Conservation (phyloP, 2,888 invertebrate genomes). For the Tetragonula carbonaria region DNA sequence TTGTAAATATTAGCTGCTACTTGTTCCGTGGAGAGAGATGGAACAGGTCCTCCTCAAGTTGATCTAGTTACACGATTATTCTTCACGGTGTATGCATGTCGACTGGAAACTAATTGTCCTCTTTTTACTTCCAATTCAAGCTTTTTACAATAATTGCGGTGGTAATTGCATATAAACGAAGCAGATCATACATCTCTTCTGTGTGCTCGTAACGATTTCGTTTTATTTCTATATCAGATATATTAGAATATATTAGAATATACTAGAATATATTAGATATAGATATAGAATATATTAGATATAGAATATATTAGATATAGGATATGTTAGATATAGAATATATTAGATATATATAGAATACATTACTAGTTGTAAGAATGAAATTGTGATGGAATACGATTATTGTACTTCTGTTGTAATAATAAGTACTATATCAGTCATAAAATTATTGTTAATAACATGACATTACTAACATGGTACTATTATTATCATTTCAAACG, state of each 20-base stretch:
- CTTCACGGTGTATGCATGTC: background rate
- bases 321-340: too few species aligned
- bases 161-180: background rate
- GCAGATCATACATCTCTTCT: background rate
- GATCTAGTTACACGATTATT: slow-evolving; percentile 57
- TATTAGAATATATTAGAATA: too few species aligned
- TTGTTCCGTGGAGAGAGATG: slow-evolving; percentile 50
- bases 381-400: too few species aligned
- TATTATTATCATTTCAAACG: background rate
- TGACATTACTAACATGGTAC: too few species aligned
- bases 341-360: too few species aligned
- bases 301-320: too few species aligned
- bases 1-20: slow-evolving; percentile 74
- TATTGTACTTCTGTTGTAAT: too few species aligned
- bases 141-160: background rate
- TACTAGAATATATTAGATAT: too few species aligned
- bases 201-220: background rate
- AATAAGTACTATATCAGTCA: too few species aligned
- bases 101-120: background rate
- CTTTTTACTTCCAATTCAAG: background rate
- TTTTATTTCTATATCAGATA: background rate
- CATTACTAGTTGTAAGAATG: too few species aligned
- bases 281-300: too few species aligned
- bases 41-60: slow-evolving; percentile 52
- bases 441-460: too few species aligned